These are phyloP conservation scores for Phodopus roborovskii DNA, from an alignment of 2,113 vertebrate genomes.

Conservation along the genomic window DNA sequence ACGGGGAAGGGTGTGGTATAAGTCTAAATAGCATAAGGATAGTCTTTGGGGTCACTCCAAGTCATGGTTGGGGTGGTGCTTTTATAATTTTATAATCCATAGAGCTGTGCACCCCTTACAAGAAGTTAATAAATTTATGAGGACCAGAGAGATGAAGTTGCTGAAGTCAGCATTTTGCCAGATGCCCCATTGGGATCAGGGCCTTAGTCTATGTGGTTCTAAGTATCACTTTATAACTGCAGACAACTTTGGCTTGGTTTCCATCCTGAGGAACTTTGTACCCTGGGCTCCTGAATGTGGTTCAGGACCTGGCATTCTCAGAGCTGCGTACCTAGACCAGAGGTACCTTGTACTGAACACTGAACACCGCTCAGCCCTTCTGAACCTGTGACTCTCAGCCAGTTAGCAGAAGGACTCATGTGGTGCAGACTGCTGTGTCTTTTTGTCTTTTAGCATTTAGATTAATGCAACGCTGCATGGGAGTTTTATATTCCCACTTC, in stretches of 20 bases:
- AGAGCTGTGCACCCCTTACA: not conserved
- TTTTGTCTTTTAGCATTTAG: not conserved
- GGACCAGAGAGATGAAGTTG: not conserved
- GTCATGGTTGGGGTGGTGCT: not conserved
- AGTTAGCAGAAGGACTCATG: not conserved
- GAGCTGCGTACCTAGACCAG: not conserved
- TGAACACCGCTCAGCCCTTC: not conserved
- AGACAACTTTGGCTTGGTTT: not conserved
- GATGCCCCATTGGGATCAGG: not conserved
- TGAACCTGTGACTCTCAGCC: not conserved
- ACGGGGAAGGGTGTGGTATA: not conserved
- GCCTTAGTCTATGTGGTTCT: not conserved
- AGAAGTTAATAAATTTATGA: not conserved
- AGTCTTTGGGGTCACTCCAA: not conserved
- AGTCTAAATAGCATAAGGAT: not conserved
- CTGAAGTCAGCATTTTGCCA: not conserved
- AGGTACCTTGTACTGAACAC: not conserved
- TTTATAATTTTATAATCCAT: not conserved
- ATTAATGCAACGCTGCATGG: not conserved
- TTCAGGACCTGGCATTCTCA: not conserved
- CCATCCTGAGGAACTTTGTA: not conserved
- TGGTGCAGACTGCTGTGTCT: not conserved
- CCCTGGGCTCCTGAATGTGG: not conserved
- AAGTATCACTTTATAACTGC: not conserved
- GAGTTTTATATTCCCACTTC: not conserved